These are phyloP conservation scores for Paracyclopina nana DNA, from an alignment of 1,140 invertebrate genomes.

Conservation along the genomic window DNA sequence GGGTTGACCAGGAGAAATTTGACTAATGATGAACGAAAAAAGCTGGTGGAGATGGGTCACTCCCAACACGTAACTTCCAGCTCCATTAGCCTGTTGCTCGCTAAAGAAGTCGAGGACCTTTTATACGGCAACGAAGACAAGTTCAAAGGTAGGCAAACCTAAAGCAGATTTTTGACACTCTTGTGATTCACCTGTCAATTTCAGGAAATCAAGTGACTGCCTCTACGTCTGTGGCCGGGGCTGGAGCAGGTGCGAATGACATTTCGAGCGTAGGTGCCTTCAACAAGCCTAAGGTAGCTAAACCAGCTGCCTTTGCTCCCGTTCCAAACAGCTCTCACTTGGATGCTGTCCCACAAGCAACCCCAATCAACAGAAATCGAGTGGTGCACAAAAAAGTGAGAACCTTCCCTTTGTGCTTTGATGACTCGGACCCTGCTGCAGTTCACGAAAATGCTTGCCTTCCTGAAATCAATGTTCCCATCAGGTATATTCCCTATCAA, in stretches of 20 bases:
- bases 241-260: background rate
- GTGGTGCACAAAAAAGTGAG: slow-evolving; percentile 80
- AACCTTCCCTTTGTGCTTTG: slow-evolving; percentile 89
- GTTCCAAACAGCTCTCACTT: slow-evolving; percentile 94
- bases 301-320: slow-evolving; percentile 70
- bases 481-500: too few species aligned
- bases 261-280: too few species aligned
- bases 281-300: slow-evolving; percentile 23
- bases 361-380: slow-evolving; percentile 83
- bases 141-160: slow-evolving; percentile 6
- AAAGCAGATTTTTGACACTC: too few species aligned
- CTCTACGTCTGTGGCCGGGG: too few species aligned
- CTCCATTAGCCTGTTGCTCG: slow-evolving; percentile 76
- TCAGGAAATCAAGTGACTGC: too few species aligned
- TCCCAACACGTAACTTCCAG: slow-evolving; percentile 78
- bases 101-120: slow-evolving; percentile 44
- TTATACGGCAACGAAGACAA: slow-evolving; percentile 6
- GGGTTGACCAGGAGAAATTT: slow-evolving; percentile 89
- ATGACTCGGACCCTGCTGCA: slow-evolving; percentile 77
- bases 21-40: slow-evolving; percentile 89
- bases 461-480: slow-evolving; percentile 80
- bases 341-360: slow-evolving; percentile 97
- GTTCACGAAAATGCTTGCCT: slow-evolving; percentile 82
- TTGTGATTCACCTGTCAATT: too few species aligned
- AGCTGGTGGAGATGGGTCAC: slow-evolving; percentile 63